Evolutionary conservation across 2,797 vertebrate genomes (phyloP), one percentile per base, ranked within the genome.

Genomic region (Chaunax sp.): DNA sequence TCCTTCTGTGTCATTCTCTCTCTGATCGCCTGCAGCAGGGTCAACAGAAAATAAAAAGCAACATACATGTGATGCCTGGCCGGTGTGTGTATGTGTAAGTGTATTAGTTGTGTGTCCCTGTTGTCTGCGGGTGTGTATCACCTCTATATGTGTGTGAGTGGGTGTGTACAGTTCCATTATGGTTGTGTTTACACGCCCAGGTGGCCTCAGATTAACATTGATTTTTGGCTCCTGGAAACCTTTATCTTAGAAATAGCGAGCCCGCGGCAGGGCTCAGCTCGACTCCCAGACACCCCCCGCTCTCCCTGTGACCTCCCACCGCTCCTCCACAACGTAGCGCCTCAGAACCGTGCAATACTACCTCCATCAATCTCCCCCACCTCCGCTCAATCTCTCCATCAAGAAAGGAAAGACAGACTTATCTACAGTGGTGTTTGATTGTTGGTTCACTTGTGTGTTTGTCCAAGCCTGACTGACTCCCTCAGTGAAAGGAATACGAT

Each of bases 131-230:
- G 35, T 37, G 35, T 37, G 35, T 37, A 3, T 37, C 9, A 13
- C 3, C 3, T 44, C 10, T 44, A 13, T 44, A 11, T n/a, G 16
- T n/a, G 41, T n/a, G 35, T 37, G 8, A 4, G 20, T 13, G 40
- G 20, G 68, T 73, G 53, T 69, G 10, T 60, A 46, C 23, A 44
- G 20, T 74, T 84, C 51, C 71, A 80, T 85, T 77, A 80, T 64
- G 53, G 52, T 25, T 79, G 40, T 85, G 80, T 89, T 87, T 85
- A 85, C 76, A 82, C 43, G 49, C 80, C 78, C 83, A 83, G 81
- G 83, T 82, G 80, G 78, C 78, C 85, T 78, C 85, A 86, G 83
- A 90, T 88, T 86, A 87, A 82, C 86, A 87, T 90, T 87, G 85
- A 90, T 88, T 90, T 88, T 87, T 61, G 50, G 63, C 80, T 82